phyloP scores from a whole-genome alignment of 2,888 invertebrate genomes.

The Campaea margaritaria region DNA sequence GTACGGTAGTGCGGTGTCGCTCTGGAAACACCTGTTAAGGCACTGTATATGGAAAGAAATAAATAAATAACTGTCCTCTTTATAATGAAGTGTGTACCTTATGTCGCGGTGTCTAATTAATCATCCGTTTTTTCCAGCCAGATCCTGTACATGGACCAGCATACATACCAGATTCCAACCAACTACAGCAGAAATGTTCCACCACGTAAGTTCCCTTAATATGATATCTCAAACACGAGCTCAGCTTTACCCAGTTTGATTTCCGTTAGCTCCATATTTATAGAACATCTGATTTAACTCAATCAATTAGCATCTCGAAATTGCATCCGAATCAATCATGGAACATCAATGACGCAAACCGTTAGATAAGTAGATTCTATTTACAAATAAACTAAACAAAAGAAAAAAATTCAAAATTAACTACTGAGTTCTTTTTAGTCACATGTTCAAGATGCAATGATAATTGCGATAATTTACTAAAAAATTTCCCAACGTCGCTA shows the following conservation, averaged over 20 bases:
- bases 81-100: too few species aligned
- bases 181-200: slow-evolving; percentile 83
- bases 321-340: slow-evolving; percentile 13
- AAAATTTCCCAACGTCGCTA: too few species aligned
- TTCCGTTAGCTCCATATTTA: slow-evolving; percentile 3
- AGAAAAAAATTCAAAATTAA: too few species aligned
- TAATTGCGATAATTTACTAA: too few species aligned
- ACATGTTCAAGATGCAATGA: too few species aligned
- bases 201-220: slow-evolving; percentile 71
- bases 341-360: slow-evolving; percentile 7
- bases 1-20: too few species aligned
- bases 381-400: too few species aligned
- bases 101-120: slow-evolving; percentile 55
- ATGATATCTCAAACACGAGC: not conserved
- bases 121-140: slow-evolving; percentile 77
- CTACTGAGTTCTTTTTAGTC: too few species aligned
- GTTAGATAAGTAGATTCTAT: not conserved
- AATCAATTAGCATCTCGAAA: slow-evolving; percentile 15
- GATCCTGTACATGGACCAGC: slow-evolving; percentile 84
- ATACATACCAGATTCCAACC: slow-evolving; percentile 77
- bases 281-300: not conserved
- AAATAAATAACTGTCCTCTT: too few species aligned
- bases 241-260: slow-evolving; percentile 2
- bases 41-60: too few species aligned
- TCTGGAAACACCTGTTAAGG: too few species aligned